A percentile compares a stretch with the other conserved stretches of the same genome.
phyloP scores from a whole-genome alignment of 2,888 invertebrate genomes.

The Rhagonycha fulva region DNA sequence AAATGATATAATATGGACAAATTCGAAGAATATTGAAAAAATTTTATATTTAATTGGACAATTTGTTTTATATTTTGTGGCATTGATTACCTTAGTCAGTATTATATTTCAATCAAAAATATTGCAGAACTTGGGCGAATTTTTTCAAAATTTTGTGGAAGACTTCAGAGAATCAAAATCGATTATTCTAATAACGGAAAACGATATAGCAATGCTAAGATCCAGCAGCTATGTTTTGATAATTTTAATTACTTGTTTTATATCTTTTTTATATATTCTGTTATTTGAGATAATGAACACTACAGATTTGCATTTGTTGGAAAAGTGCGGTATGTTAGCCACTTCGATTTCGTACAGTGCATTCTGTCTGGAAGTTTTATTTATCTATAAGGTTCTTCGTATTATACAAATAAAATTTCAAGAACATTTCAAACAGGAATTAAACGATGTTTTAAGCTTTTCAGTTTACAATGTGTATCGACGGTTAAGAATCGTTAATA shows the following conservation, averaged over 20 bases:
- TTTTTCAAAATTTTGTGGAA: not conserved
- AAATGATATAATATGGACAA: not conserved
- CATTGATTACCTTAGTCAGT: too few relatives aligned
- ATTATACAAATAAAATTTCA: not conserved
- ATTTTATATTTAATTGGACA: too few relatives aligned
- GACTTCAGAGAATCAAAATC: not conserved
- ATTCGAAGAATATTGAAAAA: not conserved
- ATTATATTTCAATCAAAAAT: too few relatives aligned
- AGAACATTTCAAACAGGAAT: not conserved
- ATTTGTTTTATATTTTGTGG: too few relatives aligned
- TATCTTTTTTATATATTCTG: rapidly evolving
- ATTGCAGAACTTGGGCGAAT: rapidly evolving
- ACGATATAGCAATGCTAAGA: not conserved
- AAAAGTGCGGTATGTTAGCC: not conserved
- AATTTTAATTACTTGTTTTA: not conserved
- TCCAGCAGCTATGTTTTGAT: not conserved
- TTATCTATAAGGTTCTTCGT: not conserved
- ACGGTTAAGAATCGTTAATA: not conserved
- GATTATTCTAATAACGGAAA: not conserved
- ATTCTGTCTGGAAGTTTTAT: not conserved
- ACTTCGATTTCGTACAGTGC: not conserved
- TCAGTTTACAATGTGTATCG: not conserved
- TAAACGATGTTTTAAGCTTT: not conserved
- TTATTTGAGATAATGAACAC: not conserved
- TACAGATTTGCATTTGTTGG: not conserved